Conservation (phyloP, 2,797 vertebrate genomes). For the Characodon lateralis region DNA sequence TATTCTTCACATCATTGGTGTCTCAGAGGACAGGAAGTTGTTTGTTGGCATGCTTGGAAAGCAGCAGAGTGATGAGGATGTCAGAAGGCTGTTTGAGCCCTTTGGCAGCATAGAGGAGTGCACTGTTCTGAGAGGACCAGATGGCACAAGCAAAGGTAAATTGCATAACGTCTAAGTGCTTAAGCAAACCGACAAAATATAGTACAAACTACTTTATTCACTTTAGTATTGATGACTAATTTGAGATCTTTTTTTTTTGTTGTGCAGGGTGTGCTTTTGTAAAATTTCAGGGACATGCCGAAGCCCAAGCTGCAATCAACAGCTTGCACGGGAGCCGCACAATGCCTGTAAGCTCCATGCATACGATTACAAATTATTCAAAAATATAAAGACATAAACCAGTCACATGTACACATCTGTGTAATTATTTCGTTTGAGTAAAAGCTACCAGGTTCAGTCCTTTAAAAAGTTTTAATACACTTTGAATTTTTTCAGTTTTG, state of each 20-base stretch:
- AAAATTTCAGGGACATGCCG: constrained; percentile 91
- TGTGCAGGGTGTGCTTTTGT: constrained; percentile 90
- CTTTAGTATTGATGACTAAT: constrained; percentile 8
- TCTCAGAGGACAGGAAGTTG: constrained; percentile 90
- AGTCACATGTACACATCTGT: background rate
- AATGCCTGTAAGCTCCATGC: constrained; percentile 82
- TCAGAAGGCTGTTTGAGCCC: constrained; percentile 91
- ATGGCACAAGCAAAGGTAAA: constrained; percentile 93
- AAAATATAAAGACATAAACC: background rate
- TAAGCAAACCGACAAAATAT: background rate
- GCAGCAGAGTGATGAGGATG: constrained; percentile 93
- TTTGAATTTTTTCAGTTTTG: background rate
- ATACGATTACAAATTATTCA: constrained; percentile 17
- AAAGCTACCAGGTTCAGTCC: constrained; percentile 9
- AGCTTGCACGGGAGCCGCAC: constrained; percentile 92
- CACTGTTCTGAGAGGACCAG: constrained; percentile 91
- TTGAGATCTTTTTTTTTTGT: constrained; percentile 8
- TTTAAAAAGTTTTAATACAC: background rate
- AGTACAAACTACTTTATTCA: background rate
- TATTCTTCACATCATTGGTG: constrained; percentile 25
- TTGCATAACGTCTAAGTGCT: background rate
- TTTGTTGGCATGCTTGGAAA: constrained; percentile 96
- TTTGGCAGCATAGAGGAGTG: constrained; percentile 94
- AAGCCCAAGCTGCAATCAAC: constrained; percentile 93
- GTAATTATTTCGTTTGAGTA: background rate